phyloP scores from a whole-genome alignment of 2,888 invertebrate genomes.

The Tenthredo notha region DNA sequence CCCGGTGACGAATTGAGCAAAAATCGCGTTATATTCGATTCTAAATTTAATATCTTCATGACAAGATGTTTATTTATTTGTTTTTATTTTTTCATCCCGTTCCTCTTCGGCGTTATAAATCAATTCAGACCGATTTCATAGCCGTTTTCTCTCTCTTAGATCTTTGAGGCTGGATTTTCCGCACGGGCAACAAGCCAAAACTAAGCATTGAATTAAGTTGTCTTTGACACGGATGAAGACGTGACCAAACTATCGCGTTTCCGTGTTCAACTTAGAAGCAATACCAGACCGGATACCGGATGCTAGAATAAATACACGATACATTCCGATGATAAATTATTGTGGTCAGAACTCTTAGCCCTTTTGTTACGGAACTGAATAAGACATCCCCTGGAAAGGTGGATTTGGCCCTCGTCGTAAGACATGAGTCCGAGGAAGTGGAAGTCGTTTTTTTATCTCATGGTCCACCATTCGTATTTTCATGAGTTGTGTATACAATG shows the following conservation, averaged over 20 bases:
- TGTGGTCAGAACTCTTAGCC: too few relatives aligned
- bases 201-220: slow-evolving; percentile 37
- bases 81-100: neutral
- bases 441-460: slow-evolving; percentile 27
- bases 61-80: neutral
- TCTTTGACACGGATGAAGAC: slow-evolving; percentile 39
- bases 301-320: neutral
- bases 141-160: slow-evolving; percentile 21
- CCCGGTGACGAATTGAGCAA: neutral
- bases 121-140: slow-evolving; percentile 5
- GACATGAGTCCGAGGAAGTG: neutral
- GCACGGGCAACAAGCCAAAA: slow-evolving; percentile 31
- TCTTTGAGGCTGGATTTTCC: neutral
- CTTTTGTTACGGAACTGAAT: neutral
- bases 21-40: neutral
- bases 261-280: slow-evolving; percentile 6
- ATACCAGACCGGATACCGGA: slow-evolving; percentile 16
- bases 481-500: slow-evolving; percentile 18
- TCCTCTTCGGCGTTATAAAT: slow-evolving; percentile 10
- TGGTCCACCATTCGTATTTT: neutral
- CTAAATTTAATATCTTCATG: neutral
- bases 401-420: neutral
- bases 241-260: slow-evolving; percentile 19
- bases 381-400: neutral
- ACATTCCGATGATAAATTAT: neutral